Conservation (phyloP, 1,140 invertebrate species). For the Agrypnia vestita region DNA sequence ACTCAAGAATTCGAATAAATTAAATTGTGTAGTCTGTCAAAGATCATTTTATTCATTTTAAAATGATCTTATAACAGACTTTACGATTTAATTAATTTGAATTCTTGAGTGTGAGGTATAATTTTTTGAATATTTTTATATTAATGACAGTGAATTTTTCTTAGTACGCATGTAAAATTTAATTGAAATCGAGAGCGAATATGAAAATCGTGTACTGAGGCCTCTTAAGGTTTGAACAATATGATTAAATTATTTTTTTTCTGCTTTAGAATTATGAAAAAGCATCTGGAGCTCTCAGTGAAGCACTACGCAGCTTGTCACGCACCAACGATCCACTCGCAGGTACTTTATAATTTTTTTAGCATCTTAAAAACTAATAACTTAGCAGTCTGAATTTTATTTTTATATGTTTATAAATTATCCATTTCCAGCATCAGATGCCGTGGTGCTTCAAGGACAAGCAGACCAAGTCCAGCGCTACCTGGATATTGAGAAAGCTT, state of each 20-base stretch:
- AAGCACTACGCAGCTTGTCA: conserved; percentile 85
- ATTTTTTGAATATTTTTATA: too few species aligned
- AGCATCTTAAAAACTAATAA: neutral
- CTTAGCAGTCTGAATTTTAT: neutral
- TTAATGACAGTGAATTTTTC: too few species aligned
- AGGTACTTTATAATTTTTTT: conserved; percentile 59
- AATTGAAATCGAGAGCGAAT: too few species aligned
- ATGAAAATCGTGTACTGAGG: too few species aligned
- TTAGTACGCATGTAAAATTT: too few species aligned
- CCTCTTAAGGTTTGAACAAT: neutral
- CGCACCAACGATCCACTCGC: conserved; percentile 68
- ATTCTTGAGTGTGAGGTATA: too few species aligned
- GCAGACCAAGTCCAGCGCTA: conserved; percentile 56
- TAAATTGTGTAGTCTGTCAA: too few species aligned
- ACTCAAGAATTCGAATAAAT: too few species aligned
- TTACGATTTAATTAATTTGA: too few species aligned
- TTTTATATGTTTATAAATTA: conserved; percentile 2
- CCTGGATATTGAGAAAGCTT: conserved; percentile 54
- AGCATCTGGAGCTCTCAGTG: conserved; percentile 90
- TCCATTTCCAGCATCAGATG: conserved; percentile 54
- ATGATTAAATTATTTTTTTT: neutral
- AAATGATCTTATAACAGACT: too few species aligned
- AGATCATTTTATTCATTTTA: too few species aligned
- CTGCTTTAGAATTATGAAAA: conserved; percentile 96
- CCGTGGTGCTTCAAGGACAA: conserved; percentile 54